A percentile compares a stretch with the other conserved stretches of the same genome.
Conservation (phyloP, 2,113 vertebrate genomes). For the Myotis yumanensis region DNA sequence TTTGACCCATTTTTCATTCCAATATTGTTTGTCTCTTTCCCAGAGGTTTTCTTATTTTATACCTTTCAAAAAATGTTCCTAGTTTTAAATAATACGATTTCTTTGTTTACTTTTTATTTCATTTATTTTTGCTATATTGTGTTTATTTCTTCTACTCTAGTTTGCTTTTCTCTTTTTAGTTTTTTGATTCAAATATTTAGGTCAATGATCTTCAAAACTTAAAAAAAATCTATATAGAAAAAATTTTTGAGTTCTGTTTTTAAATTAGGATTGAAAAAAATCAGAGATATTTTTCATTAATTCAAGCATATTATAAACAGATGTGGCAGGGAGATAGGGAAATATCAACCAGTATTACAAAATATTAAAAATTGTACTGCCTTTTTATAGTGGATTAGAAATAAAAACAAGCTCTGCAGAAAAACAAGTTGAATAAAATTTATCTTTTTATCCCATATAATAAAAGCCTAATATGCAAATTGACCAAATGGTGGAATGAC, state of each 20-base stretch:
- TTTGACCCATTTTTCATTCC: not conserved
- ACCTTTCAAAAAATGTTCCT: not conserved
- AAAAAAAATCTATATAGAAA: not conserved
- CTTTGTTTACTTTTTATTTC: not conserved
- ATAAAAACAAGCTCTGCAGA: not conserved
- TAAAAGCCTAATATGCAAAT: no score
- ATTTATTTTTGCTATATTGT: not conserved
- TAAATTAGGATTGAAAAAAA: not conserved
- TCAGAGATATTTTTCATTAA: constrained; percentile 14
- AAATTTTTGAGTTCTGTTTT: not conserved
- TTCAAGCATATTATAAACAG: not conserved
- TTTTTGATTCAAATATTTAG: constrained; percentile 42
- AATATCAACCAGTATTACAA: constrained; percentile 49
- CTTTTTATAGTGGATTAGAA: constrained; percentile 32
- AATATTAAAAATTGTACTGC: constrained; percentile 15
- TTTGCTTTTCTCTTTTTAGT: not conserved
- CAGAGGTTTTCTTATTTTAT: not conserved
- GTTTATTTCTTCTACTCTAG: not conserved
- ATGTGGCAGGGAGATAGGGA: not conserved
- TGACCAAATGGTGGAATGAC: no score
- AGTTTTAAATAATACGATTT: not conserved
- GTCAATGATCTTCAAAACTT: constrained; percentile 34
- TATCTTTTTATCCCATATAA: not conserved
- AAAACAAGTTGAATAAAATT: constrained; percentile 19
- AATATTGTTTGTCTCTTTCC: not conserved